A percentile compares a stretch with the other conserved stretches of the same genome.
phyloP scores from a whole-genome alignment of 2,888 invertebrate species.

The Kuschelorhynchus macadamiae region DNA sequence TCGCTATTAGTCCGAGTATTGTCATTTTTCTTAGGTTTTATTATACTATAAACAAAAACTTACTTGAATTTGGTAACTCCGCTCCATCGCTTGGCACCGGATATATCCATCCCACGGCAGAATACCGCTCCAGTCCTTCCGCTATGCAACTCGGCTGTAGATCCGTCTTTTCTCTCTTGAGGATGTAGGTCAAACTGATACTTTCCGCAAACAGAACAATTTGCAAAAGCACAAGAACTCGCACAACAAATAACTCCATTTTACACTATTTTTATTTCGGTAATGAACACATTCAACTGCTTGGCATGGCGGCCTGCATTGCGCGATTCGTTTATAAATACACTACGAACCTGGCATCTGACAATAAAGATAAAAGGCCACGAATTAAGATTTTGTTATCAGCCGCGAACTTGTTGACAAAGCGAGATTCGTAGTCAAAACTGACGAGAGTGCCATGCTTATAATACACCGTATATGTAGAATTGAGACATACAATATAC shows the following conservation, averaged over 20 bases:
- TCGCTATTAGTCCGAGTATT: too few species aligned
- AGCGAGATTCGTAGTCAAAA: constrained; percentile 3
- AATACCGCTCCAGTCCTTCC: constrained; percentile 61
- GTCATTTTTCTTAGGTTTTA: too few species aligned
- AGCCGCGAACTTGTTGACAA: constrained; percentile 29
- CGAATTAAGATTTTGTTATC: constrained; percentile 37
- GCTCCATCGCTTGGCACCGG: constrained; percentile 58
- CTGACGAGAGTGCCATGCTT: background rate
- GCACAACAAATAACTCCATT: constrained; percentile 18
- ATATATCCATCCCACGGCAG: constrained; percentile 64
- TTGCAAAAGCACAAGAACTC: constrained; percentile 5
- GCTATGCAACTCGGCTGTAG: constrained; percentile 62
- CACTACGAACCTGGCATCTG: constrained; percentile 13
- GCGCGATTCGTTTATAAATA: constrained; percentile 24
- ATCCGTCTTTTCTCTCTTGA: constrained; percentile 52
- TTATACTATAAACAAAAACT: too few species aligned
- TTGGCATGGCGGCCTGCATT: constrained; percentile 11
- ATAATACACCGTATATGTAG: too few species aligned
- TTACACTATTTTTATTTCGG: background rate
- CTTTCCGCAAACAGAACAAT: constrained; percentile 18
- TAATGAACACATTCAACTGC: background rate
- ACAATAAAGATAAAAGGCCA: constrained; percentile 26
- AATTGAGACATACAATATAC: too few species aligned
- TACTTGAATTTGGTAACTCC: constrained; percentile 60
- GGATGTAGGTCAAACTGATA: constrained; percentile 61